These are phyloP conservation scores for Oplegnathus fasciatus DNA, from an alignment of 2,113 vertebrate genomes.

Conservation along the genomic window DNA sequence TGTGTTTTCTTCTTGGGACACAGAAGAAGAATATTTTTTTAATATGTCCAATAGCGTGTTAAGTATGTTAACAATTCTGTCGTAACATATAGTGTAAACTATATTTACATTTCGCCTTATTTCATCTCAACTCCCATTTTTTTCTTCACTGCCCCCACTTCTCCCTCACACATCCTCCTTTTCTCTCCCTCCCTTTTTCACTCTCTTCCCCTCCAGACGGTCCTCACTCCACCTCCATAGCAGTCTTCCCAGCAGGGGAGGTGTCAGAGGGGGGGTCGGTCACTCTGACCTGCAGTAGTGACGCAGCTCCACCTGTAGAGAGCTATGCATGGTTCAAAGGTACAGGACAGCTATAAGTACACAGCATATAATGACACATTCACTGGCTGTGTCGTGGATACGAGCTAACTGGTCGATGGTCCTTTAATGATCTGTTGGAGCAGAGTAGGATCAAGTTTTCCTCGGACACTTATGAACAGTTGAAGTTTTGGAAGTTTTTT, in stretches of 20 bases:
- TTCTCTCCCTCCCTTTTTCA: not conserved
- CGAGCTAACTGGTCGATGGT: constrained; percentile 9
- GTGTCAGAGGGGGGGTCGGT: constrained; percentile 77
- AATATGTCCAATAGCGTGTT: no score
- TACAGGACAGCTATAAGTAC: constrained; percentile 3
- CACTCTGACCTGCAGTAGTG: constrained; percentile 83
- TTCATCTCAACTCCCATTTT: not conserved
- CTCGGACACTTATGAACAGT: not conserved
- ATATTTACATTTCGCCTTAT: no score
- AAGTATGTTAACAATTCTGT: no score
- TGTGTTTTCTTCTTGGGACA: not conserved
- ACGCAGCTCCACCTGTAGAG: constrained; percentile 83
- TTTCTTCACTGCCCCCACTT: not conserved
- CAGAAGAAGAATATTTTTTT: not conserved
- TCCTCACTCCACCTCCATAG: constrained; percentile 79
- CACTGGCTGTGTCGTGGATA: not conserved
- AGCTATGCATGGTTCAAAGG: constrained; percentile 86
- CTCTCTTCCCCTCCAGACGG: constrained; percentile 64
- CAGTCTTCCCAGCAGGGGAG: constrained; percentile 65
- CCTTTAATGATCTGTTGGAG: not conserved
- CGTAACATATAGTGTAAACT: not conserved
- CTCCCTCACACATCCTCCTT: not conserved
- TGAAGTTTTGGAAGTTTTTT: not conserved
- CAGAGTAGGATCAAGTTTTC: not conserved
- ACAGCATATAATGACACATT: not conserved